Base-by-base conservation (phyloP, 2,888 invertebrate species). In the Hydraecia micacea region DNA sequence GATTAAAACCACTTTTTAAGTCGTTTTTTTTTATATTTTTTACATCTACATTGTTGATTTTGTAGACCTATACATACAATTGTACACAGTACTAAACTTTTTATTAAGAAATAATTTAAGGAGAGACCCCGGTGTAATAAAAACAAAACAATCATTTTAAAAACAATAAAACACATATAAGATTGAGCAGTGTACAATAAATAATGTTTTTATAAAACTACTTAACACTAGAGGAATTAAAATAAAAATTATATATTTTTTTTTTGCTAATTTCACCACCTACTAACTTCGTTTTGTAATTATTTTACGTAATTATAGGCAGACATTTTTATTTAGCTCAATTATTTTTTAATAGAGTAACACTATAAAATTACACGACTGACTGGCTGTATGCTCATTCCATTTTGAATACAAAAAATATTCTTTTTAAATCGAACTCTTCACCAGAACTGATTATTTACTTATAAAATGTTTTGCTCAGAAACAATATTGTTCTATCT, bases 101-200 rank as follows among this genome's bases (percentile, higher is more conserved):
- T 66, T 74, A 76, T 66, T 74, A 76, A 74, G 49, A 76, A 72
- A 82, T 67, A 66, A 67, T 55, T 60, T 71, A 79, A 86, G 84
- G 87, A 86, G 73, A 86, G 84, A 87, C 82, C 80, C 81, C 78
- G 77, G 79, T 58, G 69, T 73, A 79, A 67, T 84, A 81, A 78
- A 77, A 80, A 81, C 21, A 78, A 88, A 89, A 88, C 80, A 80
- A 88, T 84, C 66, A 83, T 76, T 74, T 70, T 75, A 89, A 83
- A 83, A 88, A 89, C 81, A 89, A 86, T 85, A 86, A 89, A 90
- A 87, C 89, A 87, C 75, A 90, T 89, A 91, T 80, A 92, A 91
- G 86, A 92, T 95, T 94, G 94, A 95, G 94, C 95, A 93, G 90
- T 90, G 92, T 91, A 92, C 87, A 92, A 93, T 92, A 93, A 93